phyloP scores from a whole-genome alignment of 2,888 invertebrate genomes.

The Oscheius sp. region DNA sequence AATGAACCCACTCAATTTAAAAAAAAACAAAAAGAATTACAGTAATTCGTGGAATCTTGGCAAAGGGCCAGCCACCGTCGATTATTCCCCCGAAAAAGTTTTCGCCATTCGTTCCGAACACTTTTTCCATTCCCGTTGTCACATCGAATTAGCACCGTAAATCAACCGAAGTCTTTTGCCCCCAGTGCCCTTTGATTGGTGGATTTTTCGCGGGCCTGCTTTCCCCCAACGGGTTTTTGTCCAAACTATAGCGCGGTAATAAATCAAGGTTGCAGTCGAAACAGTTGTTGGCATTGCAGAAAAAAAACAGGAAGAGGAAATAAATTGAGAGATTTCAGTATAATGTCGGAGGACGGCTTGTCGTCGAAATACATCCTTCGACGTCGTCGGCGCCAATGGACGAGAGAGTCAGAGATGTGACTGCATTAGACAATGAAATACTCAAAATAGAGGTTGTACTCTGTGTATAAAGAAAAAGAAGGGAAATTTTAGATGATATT shows the following conservation, averaged over 20 bases:
- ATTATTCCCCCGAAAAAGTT: not conserved
- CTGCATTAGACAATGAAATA: slow-evolving; percentile 51
- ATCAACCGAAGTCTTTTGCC: not conserved
- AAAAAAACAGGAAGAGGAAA: not conserved
- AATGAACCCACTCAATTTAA: not conserved
- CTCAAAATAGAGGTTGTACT: slow-evolving; percentile 49
- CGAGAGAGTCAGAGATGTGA: slow-evolving; percentile 41
- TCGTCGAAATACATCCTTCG: slow-evolving; percentile 60
- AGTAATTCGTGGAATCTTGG: not conserved
- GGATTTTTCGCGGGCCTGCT: not conserved
- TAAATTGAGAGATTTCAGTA: slow-evolving; percentile 38
- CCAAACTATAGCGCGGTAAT: slow-evolving; percentile 17
- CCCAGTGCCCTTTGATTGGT: not conserved
- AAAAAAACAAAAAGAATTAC: not conserved
- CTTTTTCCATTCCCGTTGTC: not conserved
- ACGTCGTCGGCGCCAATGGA: slow-evolving; percentile 44
- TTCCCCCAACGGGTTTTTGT: slow-evolving; percentile 15
- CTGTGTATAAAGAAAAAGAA: not conserved
- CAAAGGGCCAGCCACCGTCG: not conserved
- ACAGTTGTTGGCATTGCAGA: not conserved
- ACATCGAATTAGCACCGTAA: slow-evolving; percentile 7
- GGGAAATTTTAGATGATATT: slow-evolving; percentile 39
- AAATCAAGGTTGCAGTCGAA: slow-evolving; percentile 22
- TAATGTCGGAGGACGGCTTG: slow-evolving; percentile 52
- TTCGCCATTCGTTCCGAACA: not conserved